These are phyloP conservation scores for Mycalesis mineus DNA, from an alignment of 2,888 invertebrate genomes.

Conservation along the genomic window DNA sequence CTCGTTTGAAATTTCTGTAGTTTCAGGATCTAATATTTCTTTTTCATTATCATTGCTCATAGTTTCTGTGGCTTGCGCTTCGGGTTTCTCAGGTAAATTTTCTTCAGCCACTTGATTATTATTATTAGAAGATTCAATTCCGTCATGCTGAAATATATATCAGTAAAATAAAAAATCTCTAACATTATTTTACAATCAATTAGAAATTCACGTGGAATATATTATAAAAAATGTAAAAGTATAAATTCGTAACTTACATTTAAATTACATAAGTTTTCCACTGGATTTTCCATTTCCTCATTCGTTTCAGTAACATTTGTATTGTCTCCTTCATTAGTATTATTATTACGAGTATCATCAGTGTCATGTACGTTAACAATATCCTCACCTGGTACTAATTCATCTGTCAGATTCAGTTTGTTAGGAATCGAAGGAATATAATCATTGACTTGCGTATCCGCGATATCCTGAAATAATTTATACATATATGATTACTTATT, in stretches of 20 bases:
- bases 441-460: background rate
- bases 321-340: too few relatives aligned
- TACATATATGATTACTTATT: too few relatives aligned
- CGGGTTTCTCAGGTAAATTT: background rate
- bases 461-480: background rate
- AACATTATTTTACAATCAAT: too few relatives aligned
- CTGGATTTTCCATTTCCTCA: background rate
- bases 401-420: background rate
- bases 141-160: background rate
- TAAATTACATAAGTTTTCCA: background rate
- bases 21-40: background rate
- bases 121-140: background rate
- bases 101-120: background rate
- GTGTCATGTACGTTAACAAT: background rate
- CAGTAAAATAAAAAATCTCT: too few relatives aligned
- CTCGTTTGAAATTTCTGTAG: background rate
- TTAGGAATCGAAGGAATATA: background rate
- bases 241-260: too few relatives aligned
- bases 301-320: background rate
- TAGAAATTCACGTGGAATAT: too few relatives aligned
- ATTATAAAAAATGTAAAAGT: too few relatives aligned
- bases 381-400: background rate
- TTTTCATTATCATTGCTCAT: background rate
- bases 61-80: background rate
- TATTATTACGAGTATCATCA: background rate